These are phyloP conservation scores for Syrista parreyssii DNA, from an alignment of 2,888 invertebrate species.

Conservation along the genomic window DNA sequence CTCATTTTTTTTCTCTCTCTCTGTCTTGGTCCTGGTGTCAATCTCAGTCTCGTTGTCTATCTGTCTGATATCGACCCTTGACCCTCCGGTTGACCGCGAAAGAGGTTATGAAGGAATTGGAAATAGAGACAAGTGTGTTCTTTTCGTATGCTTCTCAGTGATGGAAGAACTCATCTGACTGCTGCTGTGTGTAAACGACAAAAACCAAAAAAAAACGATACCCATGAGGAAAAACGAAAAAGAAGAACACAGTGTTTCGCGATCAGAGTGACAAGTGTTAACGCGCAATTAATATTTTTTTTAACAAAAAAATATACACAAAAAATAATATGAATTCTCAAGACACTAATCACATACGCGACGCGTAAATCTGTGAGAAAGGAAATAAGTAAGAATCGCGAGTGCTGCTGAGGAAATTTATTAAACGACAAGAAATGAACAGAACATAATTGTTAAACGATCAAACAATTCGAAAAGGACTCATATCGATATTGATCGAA, in stretches of 20 bases:
- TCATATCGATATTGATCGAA: background rate
- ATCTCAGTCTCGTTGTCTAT: background rate
- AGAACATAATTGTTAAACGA: background rate
- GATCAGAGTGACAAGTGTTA: background rate
- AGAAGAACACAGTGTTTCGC: background rate
- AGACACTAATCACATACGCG: background rate
- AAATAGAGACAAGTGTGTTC: background rate
- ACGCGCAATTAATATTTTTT: conserved; percentile 6
- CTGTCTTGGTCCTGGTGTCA: background rate
- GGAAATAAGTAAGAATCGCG: background rate
- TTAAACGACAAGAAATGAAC: background rate
- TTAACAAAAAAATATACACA: conserved; percentile 6
- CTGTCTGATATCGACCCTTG: background rate
- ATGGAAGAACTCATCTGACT: background rate
- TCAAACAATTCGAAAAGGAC: background rate
- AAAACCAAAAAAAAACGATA: background rate
- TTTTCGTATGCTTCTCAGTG: background rate
- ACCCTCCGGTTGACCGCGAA: background rate
- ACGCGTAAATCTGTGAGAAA: background rate
- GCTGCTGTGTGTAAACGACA: background rate
- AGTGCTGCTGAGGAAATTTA: background rate
- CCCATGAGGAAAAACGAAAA: background rate
- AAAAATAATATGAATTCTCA: conserved; percentile 2
- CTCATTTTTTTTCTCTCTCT: conserved; percentile 20
- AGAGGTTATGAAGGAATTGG: background rate